Percentiles rank a stretch among this genome's conserved stretches.
Evolutionary conservation across 2,113 vertebrate species (phyloP).

Genomic region (Oncorhynchus kisutch): DNA sequence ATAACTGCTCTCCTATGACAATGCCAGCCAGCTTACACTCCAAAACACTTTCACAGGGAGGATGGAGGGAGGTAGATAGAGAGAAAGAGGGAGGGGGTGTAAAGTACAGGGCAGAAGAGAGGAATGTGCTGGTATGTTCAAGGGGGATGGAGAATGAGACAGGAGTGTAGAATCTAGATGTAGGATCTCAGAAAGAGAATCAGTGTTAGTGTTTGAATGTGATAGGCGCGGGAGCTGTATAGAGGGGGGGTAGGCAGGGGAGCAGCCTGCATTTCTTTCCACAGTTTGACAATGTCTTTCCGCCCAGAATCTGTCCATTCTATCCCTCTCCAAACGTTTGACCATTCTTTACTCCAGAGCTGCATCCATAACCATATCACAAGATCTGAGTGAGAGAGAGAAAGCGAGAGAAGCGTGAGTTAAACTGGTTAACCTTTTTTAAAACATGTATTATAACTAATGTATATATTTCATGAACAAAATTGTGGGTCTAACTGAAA

Average conservation of each 20-base stretch:
- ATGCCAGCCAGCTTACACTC: slow-evolving; percentile 39
- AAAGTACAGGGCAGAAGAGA: slow-evolving; percentile 3
- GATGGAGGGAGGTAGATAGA: slow-evolving; percentile 27
- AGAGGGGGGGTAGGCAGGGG: neutral
- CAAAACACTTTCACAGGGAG: slow-evolving; percentile 39
- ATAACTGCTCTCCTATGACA: slow-evolving; percentile 31
- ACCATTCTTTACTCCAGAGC: slow-evolving; percentile 43
- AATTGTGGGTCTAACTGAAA: too few relatives aligned
- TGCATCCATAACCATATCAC: slow-evolving; percentile 53
- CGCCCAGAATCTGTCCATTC: slow-evolving; percentile 50
- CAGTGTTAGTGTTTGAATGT: slow-evolving; percentile 52
- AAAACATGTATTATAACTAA: too few relatives aligned
- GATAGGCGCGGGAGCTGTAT: too few relatives aligned
- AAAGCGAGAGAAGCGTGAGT: slow-evolving; percentile 14
- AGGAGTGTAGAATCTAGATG: slow-evolving; percentile 25
- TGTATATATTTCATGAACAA: too few relatives aligned
- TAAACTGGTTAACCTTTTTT: too few relatives aligned
- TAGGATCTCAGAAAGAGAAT: slow-evolving; percentile 31
- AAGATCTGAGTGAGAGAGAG: slow-evolving; percentile 57
- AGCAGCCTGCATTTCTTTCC: slow-evolving; percentile 64
- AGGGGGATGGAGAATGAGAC: neutral
- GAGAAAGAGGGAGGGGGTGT: slow-evolving; percentile 11
- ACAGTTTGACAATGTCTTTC: slow-evolving; percentile 59
- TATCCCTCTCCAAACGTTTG: slow-evolving; percentile 18
- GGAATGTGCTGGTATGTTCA: slow-evolving; percentile 13